phyloP scores from a whole-genome alignment of 2,113 vertebrate species.

The Monopterus albus region DNA sequence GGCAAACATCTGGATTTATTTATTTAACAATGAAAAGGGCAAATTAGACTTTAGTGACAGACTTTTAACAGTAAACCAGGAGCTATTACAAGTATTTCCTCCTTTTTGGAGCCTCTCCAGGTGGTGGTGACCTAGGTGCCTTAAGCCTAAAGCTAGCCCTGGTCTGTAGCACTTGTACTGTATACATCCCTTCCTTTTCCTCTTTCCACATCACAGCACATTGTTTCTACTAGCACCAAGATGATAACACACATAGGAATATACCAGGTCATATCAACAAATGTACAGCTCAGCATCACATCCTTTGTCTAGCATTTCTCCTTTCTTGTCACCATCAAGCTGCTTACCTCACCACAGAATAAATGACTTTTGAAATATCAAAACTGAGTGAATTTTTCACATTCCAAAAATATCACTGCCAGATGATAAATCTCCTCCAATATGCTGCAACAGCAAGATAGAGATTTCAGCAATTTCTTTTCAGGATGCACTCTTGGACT shows the following conservation, averaged over 20 bases:
- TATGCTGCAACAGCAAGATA: constrained; percentile 51
- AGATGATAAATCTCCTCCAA: constrained; percentile 42
- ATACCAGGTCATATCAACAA: constrained; percentile 12
- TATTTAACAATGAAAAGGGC: not conserved
- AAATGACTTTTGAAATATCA: constrained; percentile 49
- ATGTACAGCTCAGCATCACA: not conserved
- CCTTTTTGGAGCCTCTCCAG: not conserved
- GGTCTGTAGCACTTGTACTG: not conserved
- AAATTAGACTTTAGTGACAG: too few relatives aligned
- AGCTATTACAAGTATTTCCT: not conserved
- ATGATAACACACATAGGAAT: not conserved
- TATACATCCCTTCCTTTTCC: not conserved
- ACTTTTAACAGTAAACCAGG: not conserved
- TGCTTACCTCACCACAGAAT: constrained; percentile 23
- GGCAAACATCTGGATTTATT: constrained; percentile 2
- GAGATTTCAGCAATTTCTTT: constrained; percentile 49
- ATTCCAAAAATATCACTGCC: constrained; percentile 24
- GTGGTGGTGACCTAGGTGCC: too few relatives aligned
- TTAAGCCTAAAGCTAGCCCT: too few relatives aligned
- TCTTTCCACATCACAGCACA: not conserved
- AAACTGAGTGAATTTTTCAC: constrained; percentile 25
- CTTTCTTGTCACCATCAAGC: constrained; percentile 16
- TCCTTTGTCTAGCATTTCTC: not conserved
- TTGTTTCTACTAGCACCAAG: constrained; percentile 32
- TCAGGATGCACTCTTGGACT: constrained; percentile 9